Conservation (phyloP, 2,797 vertebrate genomes). For the Naso thynnoides region DNA sequence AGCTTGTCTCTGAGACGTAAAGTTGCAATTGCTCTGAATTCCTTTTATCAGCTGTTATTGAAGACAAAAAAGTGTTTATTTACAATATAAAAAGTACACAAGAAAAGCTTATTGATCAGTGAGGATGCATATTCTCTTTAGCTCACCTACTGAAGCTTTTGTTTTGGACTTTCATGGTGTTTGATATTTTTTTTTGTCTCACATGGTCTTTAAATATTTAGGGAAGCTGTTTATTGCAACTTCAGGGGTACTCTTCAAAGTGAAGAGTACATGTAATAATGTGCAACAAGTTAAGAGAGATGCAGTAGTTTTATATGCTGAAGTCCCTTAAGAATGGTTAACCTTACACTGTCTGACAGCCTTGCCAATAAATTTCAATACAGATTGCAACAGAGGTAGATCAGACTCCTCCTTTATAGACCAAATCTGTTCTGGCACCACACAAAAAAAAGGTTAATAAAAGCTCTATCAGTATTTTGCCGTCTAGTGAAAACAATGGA, state of each 20-base stretch:
- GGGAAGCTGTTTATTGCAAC: neutral
- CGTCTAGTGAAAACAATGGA: neutral
- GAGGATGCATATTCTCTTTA: neutral
- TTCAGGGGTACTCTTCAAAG: neutral
- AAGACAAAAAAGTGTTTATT: conserved; percentile 28
- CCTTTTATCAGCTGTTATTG: conserved; percentile 9
- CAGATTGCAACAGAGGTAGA: too few species aligned
- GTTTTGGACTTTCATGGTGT: conserved; percentile 2
- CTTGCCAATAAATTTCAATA: too few species aligned
- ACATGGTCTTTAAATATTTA: neutral
- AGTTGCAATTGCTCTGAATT: neutral
- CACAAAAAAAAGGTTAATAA: too few species aligned
- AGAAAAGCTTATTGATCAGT: neutral
- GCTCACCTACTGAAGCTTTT: conserved; percentile 15
- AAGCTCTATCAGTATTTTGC: neutral
- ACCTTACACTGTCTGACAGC: too few species aligned
- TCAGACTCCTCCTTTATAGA: too few species aligned
- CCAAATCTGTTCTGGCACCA: too few species aligned
- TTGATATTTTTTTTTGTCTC: neutral
- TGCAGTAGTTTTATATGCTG: too few species aligned
- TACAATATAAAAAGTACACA: neutral
- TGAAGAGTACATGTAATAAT: neutral
- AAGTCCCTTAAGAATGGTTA: too few species aligned
- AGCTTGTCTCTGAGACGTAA: conserved; percentile 1
- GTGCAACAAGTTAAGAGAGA: neutral